phyloP scores from a whole-genome alignment of 2,113 vertebrate genomes.

The Sylvicapra grimmia region DNA sequence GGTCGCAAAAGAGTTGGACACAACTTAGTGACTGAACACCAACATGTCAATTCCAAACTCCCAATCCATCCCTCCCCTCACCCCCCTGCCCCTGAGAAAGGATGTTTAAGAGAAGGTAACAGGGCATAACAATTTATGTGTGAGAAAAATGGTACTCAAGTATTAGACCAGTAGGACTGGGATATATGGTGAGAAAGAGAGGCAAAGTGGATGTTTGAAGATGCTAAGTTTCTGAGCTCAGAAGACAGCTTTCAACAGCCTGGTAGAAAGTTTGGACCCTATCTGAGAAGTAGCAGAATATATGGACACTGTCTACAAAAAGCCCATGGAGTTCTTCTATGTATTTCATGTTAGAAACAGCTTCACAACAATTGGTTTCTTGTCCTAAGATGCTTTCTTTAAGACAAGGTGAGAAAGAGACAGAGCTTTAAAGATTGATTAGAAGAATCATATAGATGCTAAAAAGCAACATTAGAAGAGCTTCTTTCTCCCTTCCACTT shows the following conservation, averaged over 20 bases:
- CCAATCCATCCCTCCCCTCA: not conserved
- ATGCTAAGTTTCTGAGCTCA: not conserved
- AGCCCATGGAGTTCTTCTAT: not conserved
- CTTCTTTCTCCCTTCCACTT: not conserved
- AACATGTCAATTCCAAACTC: not conserved
- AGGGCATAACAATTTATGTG: rapidly evolving
- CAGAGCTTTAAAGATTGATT: not conserved
- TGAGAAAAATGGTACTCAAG: not conserved
- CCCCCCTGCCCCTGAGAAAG: not conserved
- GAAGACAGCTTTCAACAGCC: not conserved
- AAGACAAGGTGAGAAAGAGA: not conserved
- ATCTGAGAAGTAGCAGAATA: rapidly evolving
- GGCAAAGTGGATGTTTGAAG: not conserved
- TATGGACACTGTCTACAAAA: not conserved
- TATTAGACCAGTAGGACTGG: not conserved
- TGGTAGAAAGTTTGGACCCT: not conserved
- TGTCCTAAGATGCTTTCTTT: not conserved
- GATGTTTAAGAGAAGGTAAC: not conserved
- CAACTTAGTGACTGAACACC: not conserved
- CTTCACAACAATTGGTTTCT: not conserved
- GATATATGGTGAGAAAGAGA: not conserved
- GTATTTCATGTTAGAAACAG: not conserved
- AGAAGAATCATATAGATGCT: not conserved
- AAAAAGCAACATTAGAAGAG: not conserved
- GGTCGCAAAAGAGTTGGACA: not conserved